phyloP scores from a whole-genome alignment of 2,797 vertebrate species.

The Balearica regulorum region DNA sequence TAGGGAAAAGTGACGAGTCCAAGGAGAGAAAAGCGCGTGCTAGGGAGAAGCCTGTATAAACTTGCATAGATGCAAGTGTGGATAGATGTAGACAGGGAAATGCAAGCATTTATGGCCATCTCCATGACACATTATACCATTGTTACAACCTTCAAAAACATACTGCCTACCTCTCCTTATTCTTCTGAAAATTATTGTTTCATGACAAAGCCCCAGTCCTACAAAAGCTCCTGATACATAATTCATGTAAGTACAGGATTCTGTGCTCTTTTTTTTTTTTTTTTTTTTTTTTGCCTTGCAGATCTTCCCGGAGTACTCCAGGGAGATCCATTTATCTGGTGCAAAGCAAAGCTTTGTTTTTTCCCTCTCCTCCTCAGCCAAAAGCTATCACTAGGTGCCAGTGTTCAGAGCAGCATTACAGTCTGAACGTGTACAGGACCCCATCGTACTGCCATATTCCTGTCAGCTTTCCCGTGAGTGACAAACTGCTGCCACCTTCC shows the following conservation, averaged over 20 bases:
- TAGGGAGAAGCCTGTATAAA: neutral
- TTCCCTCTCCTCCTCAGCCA: neutral
- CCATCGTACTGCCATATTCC: neutral
- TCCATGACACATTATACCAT: neutral
- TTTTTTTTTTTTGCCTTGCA: neutral
- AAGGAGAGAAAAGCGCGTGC: neutral
- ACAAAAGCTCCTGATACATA: neutral
- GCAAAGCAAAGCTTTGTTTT: conserved; percentile 37
- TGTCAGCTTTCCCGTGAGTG: neutral
- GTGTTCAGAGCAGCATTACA: neutral
- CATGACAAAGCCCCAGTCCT: neutral
- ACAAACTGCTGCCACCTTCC: neutral
- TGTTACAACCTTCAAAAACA: neutral
- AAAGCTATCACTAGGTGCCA: neutral
- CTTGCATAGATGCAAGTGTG: neutral
- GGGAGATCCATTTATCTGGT: neutral
- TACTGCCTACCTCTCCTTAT: neutral
- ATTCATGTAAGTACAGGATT: neutral
- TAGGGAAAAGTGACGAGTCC: neutral
- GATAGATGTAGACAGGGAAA: neutral
- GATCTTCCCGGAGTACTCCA: neutral
- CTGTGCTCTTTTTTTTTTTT: neutral
- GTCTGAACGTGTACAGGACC: neutral
- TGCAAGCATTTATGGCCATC: neutral
- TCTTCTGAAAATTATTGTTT: neutral